Evolutionary conservation across 2,113 vertebrate genomes (phyloP).

Genomic region (Paramormyrops kingsleyae): DNA sequence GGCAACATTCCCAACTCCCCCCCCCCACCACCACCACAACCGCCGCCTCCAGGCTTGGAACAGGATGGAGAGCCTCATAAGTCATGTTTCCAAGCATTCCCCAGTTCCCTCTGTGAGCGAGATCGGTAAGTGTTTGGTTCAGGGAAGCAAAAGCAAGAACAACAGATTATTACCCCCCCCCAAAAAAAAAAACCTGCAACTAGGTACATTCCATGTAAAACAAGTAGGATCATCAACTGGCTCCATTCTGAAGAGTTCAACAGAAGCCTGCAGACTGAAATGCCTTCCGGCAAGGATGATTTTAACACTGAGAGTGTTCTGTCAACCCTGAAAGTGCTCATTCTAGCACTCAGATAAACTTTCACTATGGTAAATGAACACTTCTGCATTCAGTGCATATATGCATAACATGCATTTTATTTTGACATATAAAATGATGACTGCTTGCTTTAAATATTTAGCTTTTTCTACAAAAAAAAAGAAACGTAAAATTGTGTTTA

Average conservation of each 20-base stretch:
- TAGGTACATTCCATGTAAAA: not conserved
- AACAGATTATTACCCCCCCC: not conserved
- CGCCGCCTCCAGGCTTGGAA: conserved; percentile 34
- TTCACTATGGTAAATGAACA: not conserved
- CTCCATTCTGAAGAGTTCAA: not conserved
- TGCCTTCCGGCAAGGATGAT: not conserved
- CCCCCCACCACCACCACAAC: conserved; percentile 22
- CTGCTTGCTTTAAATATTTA: not conserved
- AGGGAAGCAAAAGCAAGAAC: not conserved
- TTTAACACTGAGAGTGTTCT: not conserved
- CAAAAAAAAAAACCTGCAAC: not conserved
- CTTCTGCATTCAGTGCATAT: not conserved
- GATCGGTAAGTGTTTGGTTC: not conserved
- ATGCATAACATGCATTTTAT: not conserved
- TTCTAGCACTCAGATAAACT: not conserved
- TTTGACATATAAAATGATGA: not conserved
- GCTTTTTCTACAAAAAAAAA: not conserved
- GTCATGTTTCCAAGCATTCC: conserved; percentile 49
- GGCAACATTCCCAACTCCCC: conserved; percentile 24
- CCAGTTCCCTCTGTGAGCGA: conserved; percentile 19
- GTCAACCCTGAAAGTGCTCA: not conserved
- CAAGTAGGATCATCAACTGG: not conserved
- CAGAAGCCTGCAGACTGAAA: not conserved
- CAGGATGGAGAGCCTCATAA: conserved; percentile 57
- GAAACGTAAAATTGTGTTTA: not conserved